Base-by-base conservation (phyloP, 2,888 invertebrate genomes). In the Antitype chi region DNA sequence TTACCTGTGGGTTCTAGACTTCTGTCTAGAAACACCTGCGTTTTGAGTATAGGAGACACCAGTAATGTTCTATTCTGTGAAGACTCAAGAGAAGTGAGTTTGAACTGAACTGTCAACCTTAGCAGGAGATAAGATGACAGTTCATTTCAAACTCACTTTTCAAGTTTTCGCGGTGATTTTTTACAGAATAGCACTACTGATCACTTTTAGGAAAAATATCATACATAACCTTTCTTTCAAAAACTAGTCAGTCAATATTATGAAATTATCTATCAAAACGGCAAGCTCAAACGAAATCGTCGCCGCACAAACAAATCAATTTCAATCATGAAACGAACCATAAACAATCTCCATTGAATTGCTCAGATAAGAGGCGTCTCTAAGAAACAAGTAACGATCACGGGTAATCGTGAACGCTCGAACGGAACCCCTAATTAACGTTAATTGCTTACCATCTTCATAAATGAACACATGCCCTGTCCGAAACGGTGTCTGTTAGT, bases 401-500 rank as follows among this genome's bases (percentile, higher is more conserved):
- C 72, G 68, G 74, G 64, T 79, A 78, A 81, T 85, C 77, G 82
- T 72, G 76, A 84, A 83, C 81, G 85, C 78, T 83, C 80, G 82
- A 84, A 81, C 76, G 78, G 77, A 70, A 76, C 76, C 76, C 66
- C 78, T 90, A 90, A 90, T 89, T 82, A 90, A 88, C 81, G 87
- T 85, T 90, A 90, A 90, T 90, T 81, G 86, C 71, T 78, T 81
- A 81, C 83, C 79, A 86, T 85, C 80, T 82, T 87, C 77, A 70
- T 81, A 87, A 88, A 78, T 63, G 89, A 87, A 85, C 88, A 88
- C 76, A 88, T 84, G 89, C 83, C 79, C 82, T 73, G 85, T 85
- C 74, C 77, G 69, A 71, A 78, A n/a, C 68, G 32, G 78, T 55
- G 75, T 80, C 88, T 87, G 88, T 84, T 78, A 66, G 63, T 78